A percentile compares a stretch with the other conserved stretches of the same genome.
phyloP scores from a whole-genome alignment of 2,888 invertebrate species.

The Nephrotoma appendiculata region DNA sequence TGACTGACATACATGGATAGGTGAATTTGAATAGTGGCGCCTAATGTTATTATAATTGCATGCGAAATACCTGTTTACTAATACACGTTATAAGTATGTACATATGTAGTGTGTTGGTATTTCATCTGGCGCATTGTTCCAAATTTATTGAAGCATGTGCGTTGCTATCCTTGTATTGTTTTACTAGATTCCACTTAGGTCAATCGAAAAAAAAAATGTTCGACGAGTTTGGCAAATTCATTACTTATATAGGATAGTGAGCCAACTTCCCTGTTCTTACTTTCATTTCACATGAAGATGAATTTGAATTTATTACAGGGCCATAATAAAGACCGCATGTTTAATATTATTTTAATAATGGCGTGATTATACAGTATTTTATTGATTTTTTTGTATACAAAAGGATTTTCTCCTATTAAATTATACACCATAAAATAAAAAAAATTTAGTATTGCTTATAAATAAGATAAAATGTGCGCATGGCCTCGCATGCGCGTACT shows the following conservation, averaged over 20 bases:
- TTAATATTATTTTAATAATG: background rate
- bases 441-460: background rate
- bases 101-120: too few relatives aligned
- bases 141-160: too few relatives aligned
- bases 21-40: background rate
- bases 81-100: background rate
- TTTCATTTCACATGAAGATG: too few relatives aligned
- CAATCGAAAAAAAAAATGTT: too few relatives aligned
- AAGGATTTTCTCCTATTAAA: background rate
- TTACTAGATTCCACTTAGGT: too few relatives aligned
- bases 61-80: background rate
- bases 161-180: too few relatives aligned
- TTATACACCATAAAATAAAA: background rate
- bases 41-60: background rate
- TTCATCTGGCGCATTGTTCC: too few relatives aligned
- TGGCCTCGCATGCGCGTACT: background rate
- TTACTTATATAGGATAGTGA: too few relatives aligned
- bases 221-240: too few relatives aligned
- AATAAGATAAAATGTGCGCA: background rate
- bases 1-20: background rate
- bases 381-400: background rate
- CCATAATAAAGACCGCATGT: background rate
- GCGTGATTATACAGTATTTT: background rate
- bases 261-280: too few relatives aligned
- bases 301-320: too few relatives aligned